A percentile compares a stretch with the other conserved stretches of the same genome.
Conservation (phyloP, 2,888 invertebrate genomes). For the Exephanes ischioxanthus region DNA sequence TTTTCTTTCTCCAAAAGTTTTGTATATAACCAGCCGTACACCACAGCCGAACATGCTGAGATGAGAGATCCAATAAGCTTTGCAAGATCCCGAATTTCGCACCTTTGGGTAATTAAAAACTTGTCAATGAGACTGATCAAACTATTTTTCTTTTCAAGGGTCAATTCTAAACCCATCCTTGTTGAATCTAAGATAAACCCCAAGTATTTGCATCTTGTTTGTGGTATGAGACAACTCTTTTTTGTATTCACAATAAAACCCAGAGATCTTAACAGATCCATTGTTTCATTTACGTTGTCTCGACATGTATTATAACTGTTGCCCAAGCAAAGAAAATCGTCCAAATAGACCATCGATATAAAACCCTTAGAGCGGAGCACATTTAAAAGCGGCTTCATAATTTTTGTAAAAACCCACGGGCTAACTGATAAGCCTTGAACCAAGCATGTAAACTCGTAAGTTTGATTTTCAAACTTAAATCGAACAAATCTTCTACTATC, state of each 20-base stretch:
- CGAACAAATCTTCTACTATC: conserved; percentile 20
- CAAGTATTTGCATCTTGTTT: too few relatives aligned
- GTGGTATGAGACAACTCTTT: too few relatives aligned
- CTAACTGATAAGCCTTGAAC: conserved; percentile 10
- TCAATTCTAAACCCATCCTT: conserved; percentile 41
- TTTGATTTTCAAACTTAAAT: conserved; percentile 21
- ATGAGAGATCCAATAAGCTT: conserved; percentile 45
- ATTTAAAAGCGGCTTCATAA: conserved; percentile 50
- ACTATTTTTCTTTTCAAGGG: conserved; percentile 23
- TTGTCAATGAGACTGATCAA: conserved; percentile 11
- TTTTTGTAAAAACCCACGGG: conserved; percentile 48
- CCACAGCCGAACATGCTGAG: conserved; percentile 65
- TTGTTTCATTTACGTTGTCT: too few relatives aligned
- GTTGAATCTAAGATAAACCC: too few relatives aligned
- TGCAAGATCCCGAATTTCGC: conserved; percentile 37
- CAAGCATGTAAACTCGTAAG: conserved; percentile 33
- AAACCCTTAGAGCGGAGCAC: too few relatives aligned
- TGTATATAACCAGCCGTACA: conserved; percentile 67
- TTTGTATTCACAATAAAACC: too few relatives aligned
- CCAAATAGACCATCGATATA: too few relatives aligned
- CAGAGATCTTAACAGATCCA: too few relatives aligned
- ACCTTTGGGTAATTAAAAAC: conserved; percentile 7
- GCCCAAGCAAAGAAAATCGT: too few relatives aligned
- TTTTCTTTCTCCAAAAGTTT: conserved; percentile 67
- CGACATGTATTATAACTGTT: too few relatives aligned